phyloP scores from a whole-genome alignment of 2,113 vertebrate genomes.

The Vidua chalybeata region DNA sequence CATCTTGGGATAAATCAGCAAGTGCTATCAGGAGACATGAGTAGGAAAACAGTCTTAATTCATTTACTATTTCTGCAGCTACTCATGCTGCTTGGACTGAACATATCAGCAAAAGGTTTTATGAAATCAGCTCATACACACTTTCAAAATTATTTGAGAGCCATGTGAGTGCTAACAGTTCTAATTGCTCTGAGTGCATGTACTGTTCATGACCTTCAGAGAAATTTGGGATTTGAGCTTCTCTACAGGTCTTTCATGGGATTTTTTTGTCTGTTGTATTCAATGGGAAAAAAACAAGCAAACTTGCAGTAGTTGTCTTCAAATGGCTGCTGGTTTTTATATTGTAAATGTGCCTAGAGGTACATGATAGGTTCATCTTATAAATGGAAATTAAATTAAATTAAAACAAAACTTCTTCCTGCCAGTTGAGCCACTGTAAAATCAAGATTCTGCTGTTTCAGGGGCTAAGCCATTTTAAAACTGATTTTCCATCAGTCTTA shows the following conservation, averaged over 20 bases:
- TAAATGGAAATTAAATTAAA: constrained; percentile 69
- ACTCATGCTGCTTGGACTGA: neutral
- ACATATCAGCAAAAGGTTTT: neutral
- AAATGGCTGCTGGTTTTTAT: neutral
- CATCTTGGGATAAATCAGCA: neutral
- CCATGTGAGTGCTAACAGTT: neutral
- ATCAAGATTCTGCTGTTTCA: constrained; percentile 45
- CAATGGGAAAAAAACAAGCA: neutral
- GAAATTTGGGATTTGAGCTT: neutral
- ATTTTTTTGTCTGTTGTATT: neutral
- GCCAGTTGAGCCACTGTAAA: constrained; percentile 13
- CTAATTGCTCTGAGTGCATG: neutral
- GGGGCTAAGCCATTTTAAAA: constrained; percentile 27
- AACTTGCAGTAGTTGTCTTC: constrained; percentile 7
- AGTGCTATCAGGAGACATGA: neutral
- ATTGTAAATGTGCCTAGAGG: constrained; percentile 54
- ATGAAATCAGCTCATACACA: neutral
- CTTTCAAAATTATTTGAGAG: neutral
- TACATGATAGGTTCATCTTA: constrained; percentile 56
- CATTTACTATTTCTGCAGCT: neutral
- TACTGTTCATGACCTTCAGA: neutral
- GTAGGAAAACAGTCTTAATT: neutral
- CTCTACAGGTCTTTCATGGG: neutral
- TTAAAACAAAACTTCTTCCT: constrained; percentile 69
- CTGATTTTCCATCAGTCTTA: constrained; percentile 22